A percentile compares a stretch with the other conserved stretches of the same genome.
These are phyloP conservation scores for Danio jaintianensis DNA, from an alignment of 2,797 vertebrate species.

Conservation along the genomic window DNA sequence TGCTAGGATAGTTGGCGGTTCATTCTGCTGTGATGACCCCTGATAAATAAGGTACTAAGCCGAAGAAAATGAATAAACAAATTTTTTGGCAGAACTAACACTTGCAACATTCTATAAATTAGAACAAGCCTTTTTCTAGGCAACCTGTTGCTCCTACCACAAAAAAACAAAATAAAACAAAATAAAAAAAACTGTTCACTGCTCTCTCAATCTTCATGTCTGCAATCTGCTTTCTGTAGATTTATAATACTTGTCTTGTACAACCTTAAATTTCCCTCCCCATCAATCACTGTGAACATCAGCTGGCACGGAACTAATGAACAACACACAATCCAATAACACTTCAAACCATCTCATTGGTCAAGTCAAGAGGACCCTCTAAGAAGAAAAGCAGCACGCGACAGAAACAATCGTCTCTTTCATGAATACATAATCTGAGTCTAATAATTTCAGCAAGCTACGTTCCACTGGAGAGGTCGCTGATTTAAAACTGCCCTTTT, in stretches of 20 bases:
- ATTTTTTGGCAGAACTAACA: not conserved
- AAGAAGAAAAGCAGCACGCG: not conserved
- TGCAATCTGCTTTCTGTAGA: slow-evolving; percentile 4
- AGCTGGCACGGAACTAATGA: slow-evolving; percentile 21
- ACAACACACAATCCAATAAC: slow-evolving; percentile 36
- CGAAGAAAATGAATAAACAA: too few species aligned
- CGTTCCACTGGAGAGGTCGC: slow-evolving; percentile 15
- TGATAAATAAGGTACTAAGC: too few species aligned
- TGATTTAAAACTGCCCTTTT: slow-evolving; percentile 26
- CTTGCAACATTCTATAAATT: not conserved
- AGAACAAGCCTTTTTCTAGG: not conserved
- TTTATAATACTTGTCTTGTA: slow-evolving; percentile 8
- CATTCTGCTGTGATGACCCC: too few species aligned
- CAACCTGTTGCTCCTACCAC: not conserved
- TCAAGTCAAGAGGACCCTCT: slow-evolving; percentile 36
- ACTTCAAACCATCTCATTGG: slow-evolving; percentile 43
- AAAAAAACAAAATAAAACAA: too few species aligned
- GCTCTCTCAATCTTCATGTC: slow-evolving; percentile 19
- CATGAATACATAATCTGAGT: slow-evolving; percentile 6
- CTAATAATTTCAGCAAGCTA: slow-evolving; percentile 37
- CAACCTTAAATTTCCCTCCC: slow-evolving; percentile 7
- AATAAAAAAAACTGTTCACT: not conserved
- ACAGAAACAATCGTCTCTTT: slow-evolving; percentile 18
- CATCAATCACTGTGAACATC: slow-evolving; percentile 22
- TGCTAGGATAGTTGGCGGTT: too few species aligned